Evolutionary conservation across 1,140 invertebrate species (phyloP), one percentile per base, ranked within the genome.

Genomic region (Zaprionus africanus): DNA sequence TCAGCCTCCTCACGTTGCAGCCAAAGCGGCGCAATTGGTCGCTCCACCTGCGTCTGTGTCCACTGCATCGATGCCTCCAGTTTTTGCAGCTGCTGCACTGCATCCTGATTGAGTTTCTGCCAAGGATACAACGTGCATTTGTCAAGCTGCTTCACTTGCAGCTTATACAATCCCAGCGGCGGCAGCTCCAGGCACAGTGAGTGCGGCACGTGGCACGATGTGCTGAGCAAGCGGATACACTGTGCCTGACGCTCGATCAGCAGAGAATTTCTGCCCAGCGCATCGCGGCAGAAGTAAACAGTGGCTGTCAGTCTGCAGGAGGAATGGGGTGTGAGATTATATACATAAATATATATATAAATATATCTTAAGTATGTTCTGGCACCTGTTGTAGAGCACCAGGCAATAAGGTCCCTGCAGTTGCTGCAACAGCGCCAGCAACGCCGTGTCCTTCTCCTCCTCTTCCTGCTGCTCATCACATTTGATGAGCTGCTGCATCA

Each of bases 251-350:
- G 92, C 88, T 95, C 94, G 86, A 97, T 94, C 17, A 98, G 93
- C 41, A 98, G 93, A 93, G 97, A 97, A 75, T 97, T 95, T 78
- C 98, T 94, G 26, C 98, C 98, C 92, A 98, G 95, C 74, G 94
- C 93, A 93, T 99, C 98, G 92, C 98, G 94, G 7, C 95, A 96
- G 94, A 98, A 98, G 94, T 96, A 98, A 41, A 99, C 76, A 15
- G 88, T 92, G 57, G 95, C 93, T 4, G 84, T 90, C 41, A 75
- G 70, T 90, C 94, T 95, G 22, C 5, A n/a, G 19, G 17, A 31
- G n/a, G 2, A 53, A 53, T 19, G 4, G 19, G 5, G 17, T 4
- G 31, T 19, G 9, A 12, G 19, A 19, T 49, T 11, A 19, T 2
- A 11, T 49, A 49, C 1, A 49, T 49, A 49, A 22, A 24, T 13